Evolutionary conservation across 2,113 vertebrate genomes (phyloP).

Genomic region (Lethenteron camtschaticum): DNA sequence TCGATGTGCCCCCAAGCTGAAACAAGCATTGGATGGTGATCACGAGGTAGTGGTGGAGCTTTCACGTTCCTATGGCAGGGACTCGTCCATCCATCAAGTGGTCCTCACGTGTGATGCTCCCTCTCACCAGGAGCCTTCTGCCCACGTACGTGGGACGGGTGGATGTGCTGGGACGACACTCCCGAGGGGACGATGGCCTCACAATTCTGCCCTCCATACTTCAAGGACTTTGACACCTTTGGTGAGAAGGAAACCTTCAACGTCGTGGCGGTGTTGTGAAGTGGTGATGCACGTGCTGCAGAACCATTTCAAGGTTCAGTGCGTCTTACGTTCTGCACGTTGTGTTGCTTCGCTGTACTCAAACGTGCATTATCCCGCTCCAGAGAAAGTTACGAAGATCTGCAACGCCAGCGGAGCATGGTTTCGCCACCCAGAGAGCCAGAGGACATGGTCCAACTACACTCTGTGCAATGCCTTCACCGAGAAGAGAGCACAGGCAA

Average conservation of each 20-base stretch:
- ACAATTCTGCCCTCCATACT: constrained; percentile 64
- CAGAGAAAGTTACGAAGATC: constrained; percentile 67
- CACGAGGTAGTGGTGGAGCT: too few species aligned
- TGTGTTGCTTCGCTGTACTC: background rate
- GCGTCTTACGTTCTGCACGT: background rate
- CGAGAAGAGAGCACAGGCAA: constrained; percentile 55
- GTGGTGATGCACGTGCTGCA: background rate
- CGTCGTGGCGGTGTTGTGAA: background rate
- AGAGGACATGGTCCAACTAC: constrained; percentile 88
- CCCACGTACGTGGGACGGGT: constrained; percentile 63
- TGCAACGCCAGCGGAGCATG: constrained; percentile 66
- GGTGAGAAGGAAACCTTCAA: constrained; percentile 25
- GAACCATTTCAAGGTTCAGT: constrained; percentile 1
- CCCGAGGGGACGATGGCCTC: constrained; percentile 34
- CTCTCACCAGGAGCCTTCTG: constrained; percentile 35
- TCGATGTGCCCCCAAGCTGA: too few species aligned
- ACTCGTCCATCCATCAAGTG: too few species aligned
- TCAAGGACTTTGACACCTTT: constrained; percentile 64
- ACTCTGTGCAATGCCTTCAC: constrained; percentile 68
- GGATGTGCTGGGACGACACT: constrained; percentile 71
- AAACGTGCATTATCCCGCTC: constrained; percentile 10
- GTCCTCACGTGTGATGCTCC: too few species aligned
- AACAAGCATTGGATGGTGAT: too few species aligned
- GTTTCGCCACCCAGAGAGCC: constrained; percentile 77
- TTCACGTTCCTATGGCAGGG: too few species aligned